phyloP scores from a whole-genome alignment of 2,797 vertebrate genomes.

The Syngnathus acus region DNA sequence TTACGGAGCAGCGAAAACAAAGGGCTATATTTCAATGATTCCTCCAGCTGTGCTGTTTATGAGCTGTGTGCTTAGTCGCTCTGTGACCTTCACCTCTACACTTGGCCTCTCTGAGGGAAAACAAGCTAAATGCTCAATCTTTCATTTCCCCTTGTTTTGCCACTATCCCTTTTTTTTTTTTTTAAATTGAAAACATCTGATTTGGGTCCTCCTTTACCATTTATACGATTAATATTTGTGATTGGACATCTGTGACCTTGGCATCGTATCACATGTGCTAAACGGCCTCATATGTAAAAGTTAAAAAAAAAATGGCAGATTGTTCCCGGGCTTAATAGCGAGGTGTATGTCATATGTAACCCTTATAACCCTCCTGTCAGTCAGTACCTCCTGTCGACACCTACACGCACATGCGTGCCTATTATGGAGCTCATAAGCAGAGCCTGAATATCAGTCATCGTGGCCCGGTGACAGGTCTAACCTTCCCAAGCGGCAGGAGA shows the following conservation, averaged over 20 bases:
- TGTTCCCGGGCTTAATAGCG: conserved; percentile 89
- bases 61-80: conserved; percentile 68
- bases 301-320: conserved; percentile 29
- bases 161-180: conserved; percentile 36
- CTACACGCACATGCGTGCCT: conserved; percentile 37
- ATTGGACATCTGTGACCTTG: conserved; percentile 55
- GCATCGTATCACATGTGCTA: conserved; percentile 74
- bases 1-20: conserved; percentile 67
- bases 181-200: conserved; percentile 30
- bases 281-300: conserved; percentile 74
- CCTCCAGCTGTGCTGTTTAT: conserved; percentile 71
- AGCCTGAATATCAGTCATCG: conserved; percentile 86
- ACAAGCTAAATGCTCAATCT: conserved; percentile 66
- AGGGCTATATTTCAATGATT: conserved; percentile 69
- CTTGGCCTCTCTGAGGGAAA: conserved; percentile 68
- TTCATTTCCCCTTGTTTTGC: conserved; percentile 59
- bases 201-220: conserved; percentile 45
- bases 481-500: conserved; percentile 94
- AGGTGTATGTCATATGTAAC: conserved; percentile 89
- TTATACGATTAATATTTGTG: conserved; percentile 35
- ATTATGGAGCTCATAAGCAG: conserved; percentile 94
- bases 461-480: conserved; percentile 91
- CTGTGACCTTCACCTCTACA: conserved; percentile 70
- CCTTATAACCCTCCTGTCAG: conserved; percentile 93
- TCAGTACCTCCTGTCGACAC: conserved; percentile 27